Evolutionary conservation across 2,113 vertebrate genomes (phyloP).

Genomic region (Epinephelus cyanopodus): DNA sequence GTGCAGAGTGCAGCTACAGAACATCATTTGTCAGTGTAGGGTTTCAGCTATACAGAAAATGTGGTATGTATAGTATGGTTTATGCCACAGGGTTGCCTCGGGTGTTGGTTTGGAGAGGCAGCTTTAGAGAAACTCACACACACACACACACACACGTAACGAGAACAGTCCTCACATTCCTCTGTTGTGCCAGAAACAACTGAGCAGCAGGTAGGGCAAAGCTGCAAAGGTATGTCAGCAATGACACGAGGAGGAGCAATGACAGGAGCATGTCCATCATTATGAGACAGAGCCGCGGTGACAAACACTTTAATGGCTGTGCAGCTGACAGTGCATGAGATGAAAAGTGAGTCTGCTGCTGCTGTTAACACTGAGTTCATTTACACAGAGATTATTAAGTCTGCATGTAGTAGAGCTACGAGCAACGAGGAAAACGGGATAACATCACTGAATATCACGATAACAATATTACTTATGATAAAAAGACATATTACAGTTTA

Average conservation of each 20-base stretch:
- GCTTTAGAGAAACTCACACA: conserved; percentile 6
- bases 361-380: background rate
- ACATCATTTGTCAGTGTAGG: background rate
- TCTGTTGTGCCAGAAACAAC: conserved; percentile 48
- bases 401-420: background rate
- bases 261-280: conserved; percentile 44
- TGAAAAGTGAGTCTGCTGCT: background rate
- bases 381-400: background rate
- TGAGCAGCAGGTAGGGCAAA: conserved; percentile 52
- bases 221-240: conserved; percentile 71
- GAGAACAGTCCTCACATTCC: conserved; percentile 40
- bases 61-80: conserved; percentile 16
- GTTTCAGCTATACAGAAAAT: background rate
- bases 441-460: too few species aligned
- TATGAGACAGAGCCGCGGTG: conserved; percentile 22
- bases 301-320: conserved; percentile 23
- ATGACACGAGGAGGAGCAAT: conserved; percentile 57
- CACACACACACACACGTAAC: background rate
- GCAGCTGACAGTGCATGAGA: background rate
- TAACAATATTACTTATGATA: too few species aligned
- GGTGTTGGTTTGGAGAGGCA: conserved; percentile 27
- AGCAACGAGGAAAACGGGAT: too few species aligned
- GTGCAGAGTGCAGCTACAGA: background rate
- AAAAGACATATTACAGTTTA: too few species aligned
- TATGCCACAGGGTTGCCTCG: background rate